A percentile compares a stretch with the other conserved stretches of the same genome.
phyloP scores from a whole-genome alignment of 2,797 vertebrate genomes.

The Malacoctenus gilli region DNA sequence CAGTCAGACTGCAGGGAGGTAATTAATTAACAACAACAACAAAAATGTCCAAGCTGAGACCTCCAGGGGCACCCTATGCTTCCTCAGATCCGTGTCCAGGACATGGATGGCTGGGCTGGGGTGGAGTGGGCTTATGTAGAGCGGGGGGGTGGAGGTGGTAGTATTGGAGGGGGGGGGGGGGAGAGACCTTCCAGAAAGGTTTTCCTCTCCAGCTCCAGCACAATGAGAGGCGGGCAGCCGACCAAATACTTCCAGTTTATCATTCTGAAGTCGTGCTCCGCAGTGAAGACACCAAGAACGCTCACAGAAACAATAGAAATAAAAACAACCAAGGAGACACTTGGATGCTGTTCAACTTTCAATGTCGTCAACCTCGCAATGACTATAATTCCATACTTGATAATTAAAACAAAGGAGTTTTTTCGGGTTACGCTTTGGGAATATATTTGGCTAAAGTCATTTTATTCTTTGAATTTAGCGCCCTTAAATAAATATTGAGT shows the following conservation, averaged over 20 bases:
- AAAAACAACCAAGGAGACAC: too few relatives aligned
- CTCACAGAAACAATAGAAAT: conserved; percentile 1
- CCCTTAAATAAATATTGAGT: too few relatives aligned
- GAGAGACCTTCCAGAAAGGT: conserved; percentile 47
- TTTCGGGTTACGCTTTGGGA: too few relatives aligned
- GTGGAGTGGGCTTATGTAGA: conserved; percentile 61
- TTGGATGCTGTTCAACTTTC: too few relatives aligned
- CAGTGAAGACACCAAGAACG: conserved; percentile 21
- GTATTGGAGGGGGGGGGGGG: too few relatives aligned
- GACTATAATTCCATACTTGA: too few relatives aligned
- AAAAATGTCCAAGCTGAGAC: conserved; percentile 77
- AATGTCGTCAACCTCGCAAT: too few relatives aligned
- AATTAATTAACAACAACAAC: conserved; percentile 86
- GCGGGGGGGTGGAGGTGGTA: too few relatives aligned
- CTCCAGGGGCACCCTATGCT: conserved; percentile 67
- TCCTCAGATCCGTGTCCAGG: conserved; percentile 78
- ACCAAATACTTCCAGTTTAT: conserved; percentile 19
- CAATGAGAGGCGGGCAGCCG: conserved; percentile 42
- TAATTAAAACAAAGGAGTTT: too few relatives aligned
- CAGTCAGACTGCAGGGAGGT: conserved; percentile 80
- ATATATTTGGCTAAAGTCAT: too few relatives aligned
- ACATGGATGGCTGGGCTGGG: conserved; percentile 64
- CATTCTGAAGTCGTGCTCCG: conserved; percentile 16
- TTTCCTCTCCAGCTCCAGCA: conserved; percentile 13
- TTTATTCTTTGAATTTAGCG: too few relatives aligned